Conservation (phyloP, 2,888 invertebrate genomes). For the Bombyx huttoni region DNA sequence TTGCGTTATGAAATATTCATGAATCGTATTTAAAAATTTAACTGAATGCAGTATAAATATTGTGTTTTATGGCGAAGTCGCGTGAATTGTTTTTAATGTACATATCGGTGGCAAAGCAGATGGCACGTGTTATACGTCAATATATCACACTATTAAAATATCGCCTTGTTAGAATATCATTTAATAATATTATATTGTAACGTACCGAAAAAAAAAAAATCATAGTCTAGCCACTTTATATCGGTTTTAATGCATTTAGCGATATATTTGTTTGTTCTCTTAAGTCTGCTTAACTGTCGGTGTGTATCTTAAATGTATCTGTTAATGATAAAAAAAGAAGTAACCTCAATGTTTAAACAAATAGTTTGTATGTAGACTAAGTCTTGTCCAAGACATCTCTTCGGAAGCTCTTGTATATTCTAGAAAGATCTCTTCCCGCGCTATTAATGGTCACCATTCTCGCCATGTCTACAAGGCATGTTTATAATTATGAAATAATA, state of each 20-base stretch:
- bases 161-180: background rate
- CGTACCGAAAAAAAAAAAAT: too few relatives aligned
- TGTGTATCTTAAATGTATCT: conserved; percentile 1
- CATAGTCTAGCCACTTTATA: too few relatives aligned
- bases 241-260: too few relatives aligned
- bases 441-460: background rate
- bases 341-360: background rate
- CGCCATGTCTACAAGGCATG: background rate
- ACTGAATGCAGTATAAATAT: background rate
- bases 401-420: background rate
- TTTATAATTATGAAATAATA: background rate
- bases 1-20: background rate
- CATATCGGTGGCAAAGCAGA: background rate
- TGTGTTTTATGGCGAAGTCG: background rate
- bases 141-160: background rate
- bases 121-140: background rate
- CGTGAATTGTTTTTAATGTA: background rate
- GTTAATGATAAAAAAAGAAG: background rate
- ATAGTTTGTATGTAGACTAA: background rate
- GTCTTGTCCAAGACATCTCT: background rate
- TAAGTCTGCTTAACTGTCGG: conserved; percentile 2
- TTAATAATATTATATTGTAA: too few relatives aligned
- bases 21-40: background rate
- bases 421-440: background rate
- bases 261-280: background rate